phyloP scores from a whole-genome alignment of 2,797 vertebrate genomes.

The Cacajao melanocephalus region DNA sequence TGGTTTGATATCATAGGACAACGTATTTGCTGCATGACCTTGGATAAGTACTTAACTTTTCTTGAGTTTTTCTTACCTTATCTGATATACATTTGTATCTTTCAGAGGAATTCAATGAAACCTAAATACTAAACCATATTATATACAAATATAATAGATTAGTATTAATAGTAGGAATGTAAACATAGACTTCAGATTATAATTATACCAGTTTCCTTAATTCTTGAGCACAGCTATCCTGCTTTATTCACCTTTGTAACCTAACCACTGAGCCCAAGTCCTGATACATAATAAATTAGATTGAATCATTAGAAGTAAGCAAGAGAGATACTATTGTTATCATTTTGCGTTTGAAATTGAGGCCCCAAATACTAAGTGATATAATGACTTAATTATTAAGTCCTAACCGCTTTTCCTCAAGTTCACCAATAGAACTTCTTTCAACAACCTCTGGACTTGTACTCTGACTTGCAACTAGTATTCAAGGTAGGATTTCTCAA shows the following conservation, averaged over 20 bases:
- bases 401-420: background rate
- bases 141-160: background rate
- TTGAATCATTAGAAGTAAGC: background rate
- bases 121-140: background rate
- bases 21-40: background rate
- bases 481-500: background rate
- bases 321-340: background rate
- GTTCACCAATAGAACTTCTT: background rate
- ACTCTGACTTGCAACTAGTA: background rate
- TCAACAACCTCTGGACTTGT: background rate
- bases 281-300: background rate
- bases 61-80: constrained; percentile 1
- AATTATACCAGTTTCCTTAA: background rate
- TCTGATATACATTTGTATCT: background rate
- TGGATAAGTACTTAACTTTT: background rate
- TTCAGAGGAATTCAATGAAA: background rate
- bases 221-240: background rate
- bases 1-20: background rate
- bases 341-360: background rate
- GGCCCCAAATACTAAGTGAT: background rate
- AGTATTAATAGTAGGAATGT: background rate
- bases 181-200: background rate
- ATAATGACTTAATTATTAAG: background rate
- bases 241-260: background rate
- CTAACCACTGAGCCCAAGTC: background rate